Conservation (phyloP, 2,797 vertebrate genomes). For the Hybognathus amarus region DNA sequence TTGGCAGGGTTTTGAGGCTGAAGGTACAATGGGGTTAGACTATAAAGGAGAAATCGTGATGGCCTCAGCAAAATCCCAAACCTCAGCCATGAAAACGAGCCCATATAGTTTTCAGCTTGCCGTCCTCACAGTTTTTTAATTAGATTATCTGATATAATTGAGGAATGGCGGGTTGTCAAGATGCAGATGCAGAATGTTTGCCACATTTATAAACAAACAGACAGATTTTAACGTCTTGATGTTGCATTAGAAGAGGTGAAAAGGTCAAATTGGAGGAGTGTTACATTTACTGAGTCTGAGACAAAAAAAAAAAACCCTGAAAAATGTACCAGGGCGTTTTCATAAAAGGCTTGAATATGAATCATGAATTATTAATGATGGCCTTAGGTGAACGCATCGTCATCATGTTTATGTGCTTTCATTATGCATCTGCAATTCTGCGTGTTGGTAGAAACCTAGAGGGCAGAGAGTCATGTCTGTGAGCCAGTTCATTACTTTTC, state of each 20-base stretch:
- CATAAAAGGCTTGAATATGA: slow-evolving; percentile 56
- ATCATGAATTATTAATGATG: slow-evolving; percentile 59
- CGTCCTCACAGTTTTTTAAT: slow-evolving; percentile 24
- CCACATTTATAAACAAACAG: slow-evolving; percentile 3
- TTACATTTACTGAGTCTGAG: slow-evolving; percentile 38
- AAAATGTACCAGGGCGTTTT: slow-evolving; percentile 42
- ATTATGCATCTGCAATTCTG: slow-evolving; percentile 49
- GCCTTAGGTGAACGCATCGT: slow-evolving; percentile 53
- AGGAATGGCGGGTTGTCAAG: slow-evolving; percentile 12
- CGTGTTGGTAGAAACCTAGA: slow-evolving; percentile 15
- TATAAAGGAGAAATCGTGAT: slow-evolving; percentile 55
- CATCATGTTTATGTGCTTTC: slow-evolving; percentile 55
- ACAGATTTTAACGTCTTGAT: slow-evolving; percentile 32
- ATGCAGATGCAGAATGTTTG: not conserved
- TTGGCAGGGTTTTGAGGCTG: slow-evolving; percentile 45
- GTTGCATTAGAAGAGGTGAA: slow-evolving; percentile 40
- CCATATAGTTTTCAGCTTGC: slow-evolving; percentile 28
- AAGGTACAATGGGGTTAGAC: slow-evolving; percentile 50
- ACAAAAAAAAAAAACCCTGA: slow-evolving; percentile 16
- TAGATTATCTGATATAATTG: slow-evolving; percentile 23
- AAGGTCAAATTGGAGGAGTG: slow-evolving; percentile 44
- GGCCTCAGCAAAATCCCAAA: slow-evolving; percentile 50
- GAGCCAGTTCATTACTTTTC: slow-evolving; percentile 44
- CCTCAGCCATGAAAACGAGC: slow-evolving; percentile 19
- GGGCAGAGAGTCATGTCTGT: slow-evolving; percentile 27